Evolutionary conservation across 2,797 vertebrate genomes (phyloP).

Genomic region (Lerista edwardsae): DNA sequence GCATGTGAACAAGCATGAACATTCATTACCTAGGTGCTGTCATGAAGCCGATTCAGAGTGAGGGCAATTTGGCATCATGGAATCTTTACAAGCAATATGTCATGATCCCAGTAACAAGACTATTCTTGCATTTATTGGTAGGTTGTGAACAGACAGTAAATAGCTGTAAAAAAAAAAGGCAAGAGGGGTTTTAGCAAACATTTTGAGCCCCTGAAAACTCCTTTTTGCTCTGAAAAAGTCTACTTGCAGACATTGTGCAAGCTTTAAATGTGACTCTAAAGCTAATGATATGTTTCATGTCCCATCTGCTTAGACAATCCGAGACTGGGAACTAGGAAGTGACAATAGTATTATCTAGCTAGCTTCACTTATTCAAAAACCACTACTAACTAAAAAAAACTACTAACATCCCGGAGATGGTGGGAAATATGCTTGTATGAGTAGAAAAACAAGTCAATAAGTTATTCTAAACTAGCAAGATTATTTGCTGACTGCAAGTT

Average conservation of each 20-base stretch:
- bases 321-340: neutral
- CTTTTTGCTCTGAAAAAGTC: neutral
- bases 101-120: neutral
- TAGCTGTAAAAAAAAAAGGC: neutral
- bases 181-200: neutral
- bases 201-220: neutral
- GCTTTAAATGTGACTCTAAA: too few relatives aligned
- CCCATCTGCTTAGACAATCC: too few relatives aligned
- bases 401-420: neutral
- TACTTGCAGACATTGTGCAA: neutral
- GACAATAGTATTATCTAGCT: neutral
- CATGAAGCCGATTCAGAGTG: neutral
- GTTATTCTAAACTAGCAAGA: neutral
- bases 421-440: neutral
- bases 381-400: too few relatives aligned
- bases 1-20: neutral
- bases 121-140: too few relatives aligned
- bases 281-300: too few relatives aligned
- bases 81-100: neutral
- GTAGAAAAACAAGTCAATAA: neutral
- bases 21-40: neutral
- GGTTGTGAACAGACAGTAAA: neutral
- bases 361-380: neutral
- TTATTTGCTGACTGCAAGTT: conserved; percentile 3
- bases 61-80: neutral